Evolutionary conservation across 1,140 invertebrate genomes (phyloP).

Genomic region (Heliconius melpomene): DNA sequence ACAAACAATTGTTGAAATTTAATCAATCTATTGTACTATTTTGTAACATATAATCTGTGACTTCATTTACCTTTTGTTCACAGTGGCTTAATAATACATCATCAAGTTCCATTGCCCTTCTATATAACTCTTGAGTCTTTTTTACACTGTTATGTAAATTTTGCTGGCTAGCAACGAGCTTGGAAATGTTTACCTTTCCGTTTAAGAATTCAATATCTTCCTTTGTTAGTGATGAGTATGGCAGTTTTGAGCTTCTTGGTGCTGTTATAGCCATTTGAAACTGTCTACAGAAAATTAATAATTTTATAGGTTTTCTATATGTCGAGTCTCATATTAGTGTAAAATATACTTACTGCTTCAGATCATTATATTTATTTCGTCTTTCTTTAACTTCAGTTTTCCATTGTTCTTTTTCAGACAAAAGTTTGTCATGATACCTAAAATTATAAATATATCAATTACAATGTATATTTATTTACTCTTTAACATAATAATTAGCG

Average conservation of each 20-base stretch:
- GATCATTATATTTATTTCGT: conserved; percentile 65
- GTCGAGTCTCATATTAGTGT: neutral
- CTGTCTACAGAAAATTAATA: conserved; percentile 48
- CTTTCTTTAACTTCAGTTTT: conserved; percentile 67
- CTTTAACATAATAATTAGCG: neutral
- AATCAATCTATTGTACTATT: conserved; percentile 58
- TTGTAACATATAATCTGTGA: conserved; percentile 66
- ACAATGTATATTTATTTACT: conserved; percentile 12
- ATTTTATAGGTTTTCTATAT: neutral
- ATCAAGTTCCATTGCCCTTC: conserved; percentile 57
- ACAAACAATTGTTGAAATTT: neutral
- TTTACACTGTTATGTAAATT: conserved; percentile 65
- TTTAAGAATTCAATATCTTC: conserved; percentile 75
- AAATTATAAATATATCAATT: conserved; percentile 38
- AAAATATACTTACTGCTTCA: conserved; percentile 59
- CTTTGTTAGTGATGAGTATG: conserved; percentile 62
- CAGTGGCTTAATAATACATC: conserved; percentile 55
- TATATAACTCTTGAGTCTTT: conserved; percentile 54
- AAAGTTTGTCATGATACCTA: conserved; percentile 65
- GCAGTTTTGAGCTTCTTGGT: conserved; percentile 57
- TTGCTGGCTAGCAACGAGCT: conserved; percentile 61
- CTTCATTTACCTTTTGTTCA: conserved; percentile 57
- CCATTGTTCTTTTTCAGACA: conserved; percentile 69
- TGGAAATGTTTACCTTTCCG: conserved; percentile 63
- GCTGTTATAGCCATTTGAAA: conserved; percentile 60